Conservation (phyloP, 2,113 vertebrate genomes). For the Hippoglossus stenolepis region DNA sequence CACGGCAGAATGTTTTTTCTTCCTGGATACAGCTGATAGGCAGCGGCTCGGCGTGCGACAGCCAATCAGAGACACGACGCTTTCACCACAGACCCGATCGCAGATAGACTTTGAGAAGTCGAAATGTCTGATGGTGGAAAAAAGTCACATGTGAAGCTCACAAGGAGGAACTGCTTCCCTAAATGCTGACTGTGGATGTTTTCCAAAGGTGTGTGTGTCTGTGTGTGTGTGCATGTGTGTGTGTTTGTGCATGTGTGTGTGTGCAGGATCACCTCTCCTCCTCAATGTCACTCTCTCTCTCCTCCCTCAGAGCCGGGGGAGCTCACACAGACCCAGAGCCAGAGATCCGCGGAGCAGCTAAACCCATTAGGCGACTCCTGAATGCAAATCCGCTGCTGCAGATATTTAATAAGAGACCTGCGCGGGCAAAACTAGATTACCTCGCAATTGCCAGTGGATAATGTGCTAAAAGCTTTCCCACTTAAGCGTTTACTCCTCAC, state of each 20-base stretch:
- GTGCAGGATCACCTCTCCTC: constrained; percentile 68
- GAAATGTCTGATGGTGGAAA: background rate
- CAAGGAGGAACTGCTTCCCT: constrained; percentile 38
- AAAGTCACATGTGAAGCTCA: constrained; percentile 5
- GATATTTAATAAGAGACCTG: constrained; percentile 89
- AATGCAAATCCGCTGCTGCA: constrained; percentile 89
- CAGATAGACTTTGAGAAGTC: background rate
- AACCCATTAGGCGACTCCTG: constrained; percentile 87
- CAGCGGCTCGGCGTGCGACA: background rate
- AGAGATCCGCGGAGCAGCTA: constrained; percentile 77
- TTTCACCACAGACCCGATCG: background rate
- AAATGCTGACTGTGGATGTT: constrained; percentile 67
- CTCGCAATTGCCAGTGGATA: constrained; percentile 91
- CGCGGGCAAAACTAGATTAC: constrained; percentile 89
- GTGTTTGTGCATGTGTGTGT: background rate
- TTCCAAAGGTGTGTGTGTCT: constrained; percentile 38
- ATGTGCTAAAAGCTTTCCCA: constrained; percentile 97
- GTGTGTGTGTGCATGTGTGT: background rate
- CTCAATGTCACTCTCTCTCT: constrained; percentile 87
- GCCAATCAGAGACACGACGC: constrained; percentile 17
- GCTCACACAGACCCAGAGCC: constrained; percentile 72
- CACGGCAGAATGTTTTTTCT: constrained; percentile 25
- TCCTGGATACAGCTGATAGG: constrained; percentile 23
- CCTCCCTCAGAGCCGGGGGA: constrained; percentile 63
- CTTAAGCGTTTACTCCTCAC: constrained; percentile 86